Percentiles rank a stretch among this genome's conserved stretches.
Conservation (phyloP, 2,888 invertebrate genomes). For the Thalpophila matura region DNA sequence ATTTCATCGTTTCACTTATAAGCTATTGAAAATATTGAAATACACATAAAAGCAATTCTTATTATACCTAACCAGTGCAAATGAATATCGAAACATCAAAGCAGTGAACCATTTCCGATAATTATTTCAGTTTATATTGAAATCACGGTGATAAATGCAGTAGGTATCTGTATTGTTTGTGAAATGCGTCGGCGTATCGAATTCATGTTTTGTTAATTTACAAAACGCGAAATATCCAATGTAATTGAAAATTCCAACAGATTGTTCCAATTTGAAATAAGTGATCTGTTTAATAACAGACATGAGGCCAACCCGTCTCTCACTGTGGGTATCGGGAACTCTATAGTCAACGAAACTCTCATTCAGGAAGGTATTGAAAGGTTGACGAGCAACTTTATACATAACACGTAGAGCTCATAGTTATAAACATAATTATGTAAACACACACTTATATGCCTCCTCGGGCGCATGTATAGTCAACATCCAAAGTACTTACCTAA, state of each 20-base stretch:
- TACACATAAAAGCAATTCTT: neutral
- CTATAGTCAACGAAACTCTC: neutral
- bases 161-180: conserved; percentile 5
- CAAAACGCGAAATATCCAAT: conserved; percentile 17
- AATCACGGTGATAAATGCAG: conserved; percentile 30
- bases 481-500: no score
- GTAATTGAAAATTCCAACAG: no score
- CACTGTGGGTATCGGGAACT: neutral
- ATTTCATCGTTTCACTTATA: neutral
- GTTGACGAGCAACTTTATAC: neutral
- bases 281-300: neutral
- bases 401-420: neutral
- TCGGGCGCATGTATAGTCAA: neutral
- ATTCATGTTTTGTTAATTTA: conserved; percentile 23
- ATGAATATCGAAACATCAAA: conserved; percentile 24
- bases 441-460: conserved; percentile 1
- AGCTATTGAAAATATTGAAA: neutral
- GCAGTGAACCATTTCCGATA: conserved; percentile 10
- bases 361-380: no score
- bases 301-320: no score
- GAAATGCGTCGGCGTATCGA: conserved; percentile 15
- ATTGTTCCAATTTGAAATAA: no score
- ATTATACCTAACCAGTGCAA: conserved; percentile 5
- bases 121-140: conserved; percentile 35
- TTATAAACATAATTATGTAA: conserved; percentile 21